Base-by-base conservation (phyloP, 2,113 vertebrate species). In the Microcebus lehilahytsara region DNA sequence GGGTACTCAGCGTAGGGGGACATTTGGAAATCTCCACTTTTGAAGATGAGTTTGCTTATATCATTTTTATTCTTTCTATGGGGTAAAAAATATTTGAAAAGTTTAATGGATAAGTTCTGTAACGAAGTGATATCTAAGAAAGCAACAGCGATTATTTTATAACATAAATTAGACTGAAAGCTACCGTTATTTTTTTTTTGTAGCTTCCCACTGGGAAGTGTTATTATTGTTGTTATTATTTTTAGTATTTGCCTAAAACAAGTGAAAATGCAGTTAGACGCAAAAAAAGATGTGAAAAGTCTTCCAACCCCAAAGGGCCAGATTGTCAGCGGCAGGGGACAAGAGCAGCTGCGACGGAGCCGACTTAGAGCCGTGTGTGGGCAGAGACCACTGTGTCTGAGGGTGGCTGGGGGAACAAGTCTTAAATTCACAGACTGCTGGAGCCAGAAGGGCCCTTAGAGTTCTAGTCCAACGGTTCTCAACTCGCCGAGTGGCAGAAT, bases 11-110 rank as follows among this genome's bases (percentile, higher is more conserved):
- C 98, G 16, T 99, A 99, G 0, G 99, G 99, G 69, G 99, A 99
- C 99, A 99, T 99, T 98, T 99, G 99, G 98, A 99, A 99, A 97
- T 99, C 99, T 84, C 99, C 99, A 75, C 99, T 99, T 98, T 99
- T 99, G 98, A 99, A 99, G 98, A 99, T 99, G 93, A 99, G 99
- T 98, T 99, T 99, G 98, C 99, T 99, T 98, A 99, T 99, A 98
- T 99, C 99, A 91, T 99, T 99, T 98, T 99, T 99, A 98, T 99
- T 99, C 98, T 99, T 99, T 98, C 99, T 99, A 98, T 93, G 95
- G 98, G 56, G 93, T 96, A 22, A 89, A 97, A 91, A 97, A 93
- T 30, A 95, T 64, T 84, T 69, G 62, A 79, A 74, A 89, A 85
- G 16, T 20, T 66, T 69, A 22, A 64, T 78, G 49, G 89, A 22